A percentile compares a stretch with the other conserved stretches of the same genome.
These are phyloP conservation scores for Xestoiulus laeticollis DNA, from an alignment of 2,888 invertebrate species.

Conservation along the genomic window DNA sequence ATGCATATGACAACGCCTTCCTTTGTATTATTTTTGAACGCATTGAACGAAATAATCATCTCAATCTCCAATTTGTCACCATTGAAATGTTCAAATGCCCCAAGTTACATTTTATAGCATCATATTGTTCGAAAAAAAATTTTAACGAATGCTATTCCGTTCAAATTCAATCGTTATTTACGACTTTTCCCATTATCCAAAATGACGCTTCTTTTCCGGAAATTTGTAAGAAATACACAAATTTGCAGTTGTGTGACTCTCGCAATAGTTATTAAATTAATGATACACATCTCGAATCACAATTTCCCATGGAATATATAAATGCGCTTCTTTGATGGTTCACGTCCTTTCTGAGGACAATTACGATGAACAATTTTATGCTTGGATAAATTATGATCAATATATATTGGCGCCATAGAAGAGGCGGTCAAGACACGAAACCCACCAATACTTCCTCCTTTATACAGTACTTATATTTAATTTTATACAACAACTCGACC, in stretches of 20 bases:
- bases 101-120: background rate
- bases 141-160: background rate
- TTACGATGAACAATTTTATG: conserved; percentile 10
- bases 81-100: background rate
- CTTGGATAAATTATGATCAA: conserved; percentile 20
- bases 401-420: background rate
- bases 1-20: background rate
- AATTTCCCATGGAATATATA: background rate
- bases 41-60: background rate
- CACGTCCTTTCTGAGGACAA: background rate
- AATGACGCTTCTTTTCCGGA: background rate
- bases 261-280: conserved; percentile 14
- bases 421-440: background rate
- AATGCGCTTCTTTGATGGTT: background rate
- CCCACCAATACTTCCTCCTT: background rate
- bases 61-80: background rate
- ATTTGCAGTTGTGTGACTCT: background rate
- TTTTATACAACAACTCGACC: background rate
- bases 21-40: background rate
- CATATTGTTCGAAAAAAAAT: background rate
- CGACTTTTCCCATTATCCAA: background rate
- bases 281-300: conserved; percentile 2
- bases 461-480: background rate
- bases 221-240: conserved; percentile 20
- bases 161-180: background rate